Percentiles rank a stretch among this genome's conserved stretches.
phyloP scores from a whole-genome alignment of 2,113 vertebrate species.

The Triplophysa dalaica region DNA sequence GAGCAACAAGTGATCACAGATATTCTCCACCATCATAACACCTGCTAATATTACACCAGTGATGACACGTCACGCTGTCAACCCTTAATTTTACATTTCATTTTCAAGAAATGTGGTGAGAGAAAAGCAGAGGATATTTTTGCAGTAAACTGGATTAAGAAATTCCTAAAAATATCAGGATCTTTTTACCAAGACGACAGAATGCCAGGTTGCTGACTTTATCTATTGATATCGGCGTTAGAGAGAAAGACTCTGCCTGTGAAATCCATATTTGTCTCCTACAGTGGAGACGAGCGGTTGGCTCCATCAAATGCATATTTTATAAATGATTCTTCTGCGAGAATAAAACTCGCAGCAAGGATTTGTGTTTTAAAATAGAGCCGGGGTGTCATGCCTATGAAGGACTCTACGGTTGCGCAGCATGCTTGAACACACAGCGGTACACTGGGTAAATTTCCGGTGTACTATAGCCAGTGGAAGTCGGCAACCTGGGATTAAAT shows the following conservation, averaged over 20 bases:
- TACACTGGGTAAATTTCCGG: conserved; percentile 50
- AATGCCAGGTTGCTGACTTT: conserved; percentile 3
- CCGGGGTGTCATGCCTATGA: conserved; percentile 58
- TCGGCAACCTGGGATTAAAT: conserved; percentile 17
- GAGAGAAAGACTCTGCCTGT: conserved; percentile 15
- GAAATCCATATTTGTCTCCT: conserved; percentile 15
- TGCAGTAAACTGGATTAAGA: too few relatives aligned
- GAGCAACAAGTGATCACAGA: conserved; percentile 25
- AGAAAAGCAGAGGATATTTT: too few relatives aligned
- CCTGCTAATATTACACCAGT: conserved; percentile 29
- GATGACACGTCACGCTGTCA: too few relatives aligned
- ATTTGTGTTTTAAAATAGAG: conserved; percentile 58
- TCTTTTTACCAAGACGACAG: conserved; percentile 5
- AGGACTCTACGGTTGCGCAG: conserved; percentile 55
- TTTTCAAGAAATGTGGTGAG: too few relatives aligned
- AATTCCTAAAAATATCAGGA: background rate
- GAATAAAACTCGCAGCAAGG: conserved; percentile 30
- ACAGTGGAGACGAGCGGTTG: conserved; percentile 20
- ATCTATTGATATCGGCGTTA: conserved; percentile 15
- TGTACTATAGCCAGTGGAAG: background rate
- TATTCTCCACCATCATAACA: conserved; percentile 57
- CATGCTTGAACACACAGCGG: conserved; percentile 57
- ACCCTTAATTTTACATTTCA: too few relatives aligned
- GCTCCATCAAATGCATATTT: conserved; percentile 60
- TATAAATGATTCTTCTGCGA: conserved; percentile 42